phyloP scores from a whole-genome alignment of 2,797 vertebrate species.

The Taenioides sp. region DNA sequence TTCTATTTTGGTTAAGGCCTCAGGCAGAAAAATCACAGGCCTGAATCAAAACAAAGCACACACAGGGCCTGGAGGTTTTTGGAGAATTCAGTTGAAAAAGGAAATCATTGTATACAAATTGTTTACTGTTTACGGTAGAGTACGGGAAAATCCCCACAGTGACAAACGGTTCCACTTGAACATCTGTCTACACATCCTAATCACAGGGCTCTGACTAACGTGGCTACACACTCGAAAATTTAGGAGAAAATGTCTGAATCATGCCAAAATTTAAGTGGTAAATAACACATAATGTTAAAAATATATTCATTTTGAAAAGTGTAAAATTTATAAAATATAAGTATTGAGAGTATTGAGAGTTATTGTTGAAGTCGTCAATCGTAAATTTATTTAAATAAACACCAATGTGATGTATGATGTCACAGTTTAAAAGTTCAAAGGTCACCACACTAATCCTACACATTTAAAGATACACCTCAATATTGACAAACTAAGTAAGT shows the following conservation, averaged over 20 bases:
- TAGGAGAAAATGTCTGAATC: constrained; percentile 1
- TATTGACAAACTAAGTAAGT: neutral
- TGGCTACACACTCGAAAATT: constrained; percentile 29
- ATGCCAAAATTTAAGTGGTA: neutral
- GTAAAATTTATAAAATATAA: neutral
- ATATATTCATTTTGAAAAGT: neutral
- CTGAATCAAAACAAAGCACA: constrained; percentile 39
- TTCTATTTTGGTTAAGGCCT: constrained; percentile 27
- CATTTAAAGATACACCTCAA: neutral
- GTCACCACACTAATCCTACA: neutral
- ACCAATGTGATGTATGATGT: neutral
- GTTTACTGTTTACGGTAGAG: constrained; percentile 57
- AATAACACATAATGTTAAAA: neutral
- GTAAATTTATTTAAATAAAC: neutral
- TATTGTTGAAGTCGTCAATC: neutral
- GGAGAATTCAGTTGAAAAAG: constrained; percentile 77
- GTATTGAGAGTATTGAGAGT: neutral
- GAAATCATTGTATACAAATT: constrained; percentile 38
- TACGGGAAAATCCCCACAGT: constrained; percentile 72
- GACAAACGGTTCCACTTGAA: constrained; percentile 70
- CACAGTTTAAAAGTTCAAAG: neutral
- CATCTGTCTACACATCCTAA: constrained; percentile 68
- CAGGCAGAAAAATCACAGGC: constrained; percentile 54
- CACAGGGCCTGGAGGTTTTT: constrained; percentile 63
- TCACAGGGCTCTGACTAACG: constrained; percentile 48